Base-by-base conservation (phyloP, 2,888 invertebrate species). In the Pristionchus fissidentatus region DNA sequence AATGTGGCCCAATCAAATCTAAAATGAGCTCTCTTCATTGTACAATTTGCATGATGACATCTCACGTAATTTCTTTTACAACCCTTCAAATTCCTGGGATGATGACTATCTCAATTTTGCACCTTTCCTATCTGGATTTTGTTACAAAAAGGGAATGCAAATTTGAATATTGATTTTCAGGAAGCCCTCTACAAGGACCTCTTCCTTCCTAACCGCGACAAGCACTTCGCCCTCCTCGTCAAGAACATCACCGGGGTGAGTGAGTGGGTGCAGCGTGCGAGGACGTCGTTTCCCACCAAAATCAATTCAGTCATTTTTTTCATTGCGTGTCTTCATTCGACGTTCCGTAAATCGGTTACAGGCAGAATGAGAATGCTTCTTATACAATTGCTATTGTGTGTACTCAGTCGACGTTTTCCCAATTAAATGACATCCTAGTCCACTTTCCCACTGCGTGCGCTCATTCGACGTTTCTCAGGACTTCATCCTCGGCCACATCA, bases 181-280 rank as follows among this genome's bases (percentile, higher is more conserved):
- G 78, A 78, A n/a, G 10, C 38, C 1, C 78, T 78, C 55, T 29
- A 29, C 57, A 38, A 52, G 38, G 78, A 78, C 10, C 38, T 78
- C 22, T 78, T 78, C 55, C 7, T 78, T 35, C 78, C 78, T n/a
- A 78, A 78, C 55, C 35, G 78, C n/a, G 78, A 78, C 78, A 78
- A 78, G 78, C 78, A 78, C 78, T 46, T 78, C 26, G 78, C 55
- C 26, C 78, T 55, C 15, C 22, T 78, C 38, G 43, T 13, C 2
- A 78, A 78, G 78, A 55, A 55, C 41, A 38, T 78, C 43, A 78
- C 52, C 55, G 78, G 78, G 29, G 78, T 78, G n/a, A 78, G 78
- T 49, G 3, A 46, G 4, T 32, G 1, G 32, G 46, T 46, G 46
- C 15, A 15, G n/a, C 7, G n/a, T 55, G 15, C n/a, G 7, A 55